Conservation (phyloP, 35 echinoderm and acorn worm species). For the Ptychodera flava region DNA sequence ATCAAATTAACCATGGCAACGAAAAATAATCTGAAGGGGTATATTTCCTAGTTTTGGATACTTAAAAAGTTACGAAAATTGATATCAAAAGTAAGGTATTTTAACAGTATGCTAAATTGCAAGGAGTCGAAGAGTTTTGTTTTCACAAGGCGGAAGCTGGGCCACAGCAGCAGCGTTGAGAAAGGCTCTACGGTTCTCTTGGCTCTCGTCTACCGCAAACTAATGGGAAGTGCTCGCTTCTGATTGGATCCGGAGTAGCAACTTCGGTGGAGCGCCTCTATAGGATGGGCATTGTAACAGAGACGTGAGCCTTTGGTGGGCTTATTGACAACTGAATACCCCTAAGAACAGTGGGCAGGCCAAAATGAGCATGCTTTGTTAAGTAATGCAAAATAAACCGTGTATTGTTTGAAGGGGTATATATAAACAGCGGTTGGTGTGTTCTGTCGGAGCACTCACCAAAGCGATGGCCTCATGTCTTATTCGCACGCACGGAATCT, state of each 20-base stretch:
- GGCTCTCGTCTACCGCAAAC: neutral
- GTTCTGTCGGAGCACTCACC: neutral
- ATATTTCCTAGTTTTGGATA: neutral
- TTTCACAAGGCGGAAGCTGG: too few species aligned
- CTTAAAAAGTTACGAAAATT: too few species aligned
- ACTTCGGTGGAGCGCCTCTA: neutral
- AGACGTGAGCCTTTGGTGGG: neutral
- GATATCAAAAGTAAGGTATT: too few species aligned
- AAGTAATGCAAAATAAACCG: neutral
- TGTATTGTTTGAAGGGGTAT: neutral
- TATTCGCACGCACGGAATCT: neutral
- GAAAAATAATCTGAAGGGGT: neutral
- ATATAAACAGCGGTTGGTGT: neutral
- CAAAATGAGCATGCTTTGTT: neutral
- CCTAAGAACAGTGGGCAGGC: neutral
- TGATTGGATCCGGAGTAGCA: neutral
- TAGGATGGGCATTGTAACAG: neutral
- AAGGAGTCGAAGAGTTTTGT: too few species aligned
- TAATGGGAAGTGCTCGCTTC: neutral
- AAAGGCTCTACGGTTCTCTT: too few species aligned
- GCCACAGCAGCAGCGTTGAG: too few species aligned
- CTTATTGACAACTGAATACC: neutral
- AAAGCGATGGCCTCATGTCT: neutral
- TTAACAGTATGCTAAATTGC: too few species aligned
- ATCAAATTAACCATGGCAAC: neutral